These are phyloP conservation scores for Megaptera novaeangliae DNA, from an alignment of 2,113 vertebrate genomes.

Conservation along the genomic window DNA sequence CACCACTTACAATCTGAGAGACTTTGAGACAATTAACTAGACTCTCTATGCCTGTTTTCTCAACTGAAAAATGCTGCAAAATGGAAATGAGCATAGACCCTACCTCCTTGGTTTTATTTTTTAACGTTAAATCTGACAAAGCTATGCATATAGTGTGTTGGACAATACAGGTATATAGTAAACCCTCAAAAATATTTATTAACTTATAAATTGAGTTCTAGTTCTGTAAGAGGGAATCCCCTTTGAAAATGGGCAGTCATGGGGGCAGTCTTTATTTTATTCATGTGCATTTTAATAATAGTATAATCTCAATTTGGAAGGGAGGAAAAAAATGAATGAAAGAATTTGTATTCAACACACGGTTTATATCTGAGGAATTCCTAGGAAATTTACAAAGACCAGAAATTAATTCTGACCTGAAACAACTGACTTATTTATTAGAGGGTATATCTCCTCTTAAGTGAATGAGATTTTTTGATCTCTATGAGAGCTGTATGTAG, in stretches of 20 bases:
- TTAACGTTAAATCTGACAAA: neutral
- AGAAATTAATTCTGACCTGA: conserved; percentile 42
- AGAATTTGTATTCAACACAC: neutral
- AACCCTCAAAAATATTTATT: neutral
- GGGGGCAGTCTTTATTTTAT: neutral
- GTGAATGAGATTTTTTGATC: neutral
- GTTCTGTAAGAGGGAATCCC: neutral
- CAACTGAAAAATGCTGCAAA: neutral
- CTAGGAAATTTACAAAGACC: neutral
- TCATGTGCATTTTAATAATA: neutral
- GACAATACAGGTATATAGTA: neutral
- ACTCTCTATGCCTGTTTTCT: neutral
- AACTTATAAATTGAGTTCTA: neutral
- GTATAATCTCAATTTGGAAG: neutral
- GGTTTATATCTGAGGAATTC: neutral
- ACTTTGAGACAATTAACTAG: neutral
- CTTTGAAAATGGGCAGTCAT: neutral
- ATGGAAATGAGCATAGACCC: neutral
- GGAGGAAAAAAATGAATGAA: neutral
- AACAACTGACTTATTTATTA: neutral
- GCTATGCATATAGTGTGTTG: neutral
- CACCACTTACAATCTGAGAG: neutral
- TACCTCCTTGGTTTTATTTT: neutral
- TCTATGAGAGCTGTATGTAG: neutral
- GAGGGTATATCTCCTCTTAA: neutral